These are phyloP conservation scores for Solenopsis invicta DNA, from an alignment of 1,140 invertebrate species.

Conservation along the genomic window DNA sequence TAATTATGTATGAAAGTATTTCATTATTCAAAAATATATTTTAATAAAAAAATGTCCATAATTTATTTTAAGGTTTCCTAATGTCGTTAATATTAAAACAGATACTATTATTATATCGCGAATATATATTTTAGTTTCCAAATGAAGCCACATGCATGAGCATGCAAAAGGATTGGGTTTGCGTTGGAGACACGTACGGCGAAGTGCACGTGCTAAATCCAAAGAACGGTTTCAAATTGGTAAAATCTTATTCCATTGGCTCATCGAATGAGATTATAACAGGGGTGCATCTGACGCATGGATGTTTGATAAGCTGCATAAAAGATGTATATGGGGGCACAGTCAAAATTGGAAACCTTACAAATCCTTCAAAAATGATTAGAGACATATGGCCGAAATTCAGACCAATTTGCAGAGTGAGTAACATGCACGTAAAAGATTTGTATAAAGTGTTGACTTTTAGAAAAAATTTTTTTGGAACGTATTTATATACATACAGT, in stretches of 20 bases:
- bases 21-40: too few species aligned
- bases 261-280: slow-evolving; percentile 82
- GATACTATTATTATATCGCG: background rate
- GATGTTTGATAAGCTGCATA: slow-evolving; percentile 82
- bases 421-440: slow-evolving; percentile 42
- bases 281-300: slow-evolving; percentile 77
- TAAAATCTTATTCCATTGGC: slow-evolving; percentile 78
- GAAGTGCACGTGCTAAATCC: slow-evolving; percentile 81
- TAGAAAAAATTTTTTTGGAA: background rate
- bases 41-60: too few species aligned
- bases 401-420: slow-evolving; percentile 82
- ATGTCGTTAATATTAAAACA: too few species aligned
- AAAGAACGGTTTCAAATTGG: slow-evolving; percentile 77
- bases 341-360: too few species aligned
- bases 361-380: too few species aligned
- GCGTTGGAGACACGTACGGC: slow-evolving; percentile 81
- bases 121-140: slow-evolving; percentile 75
- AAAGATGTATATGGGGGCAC: too few species aligned
- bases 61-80: background rate
- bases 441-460: background rate
- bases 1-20: too few species aligned
- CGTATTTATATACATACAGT: background rate
- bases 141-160: slow-evolving; percentile 81
- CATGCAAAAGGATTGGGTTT: slow-evolving; percentile 77
- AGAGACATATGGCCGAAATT: too few species aligned